These are phyloP conservation scores for Empis livida DNA, from an alignment of 2,888 invertebrate species.

Conservation along the genomic window DNA sequence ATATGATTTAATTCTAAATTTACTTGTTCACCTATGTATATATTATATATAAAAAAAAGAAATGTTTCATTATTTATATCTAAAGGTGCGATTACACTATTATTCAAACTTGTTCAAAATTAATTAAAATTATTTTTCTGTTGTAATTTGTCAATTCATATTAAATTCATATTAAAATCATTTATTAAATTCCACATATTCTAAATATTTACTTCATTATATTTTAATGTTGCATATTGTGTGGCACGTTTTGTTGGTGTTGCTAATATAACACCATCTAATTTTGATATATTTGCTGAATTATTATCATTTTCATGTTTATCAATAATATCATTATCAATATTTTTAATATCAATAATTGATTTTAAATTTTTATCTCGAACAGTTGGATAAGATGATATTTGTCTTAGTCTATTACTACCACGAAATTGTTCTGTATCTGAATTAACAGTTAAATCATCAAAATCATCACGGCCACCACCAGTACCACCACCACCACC, in stretches of 20 bases:
- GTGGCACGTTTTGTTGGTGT: constrained; percentile 34
- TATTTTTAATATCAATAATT: background rate
- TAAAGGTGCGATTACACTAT: too few relatives aligned
- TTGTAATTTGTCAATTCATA: too few relatives aligned
- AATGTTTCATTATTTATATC: too few relatives aligned
- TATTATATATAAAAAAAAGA: too few relatives aligned
- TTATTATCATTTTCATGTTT: constrained; percentile 5
- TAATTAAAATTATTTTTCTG: too few relatives aligned
- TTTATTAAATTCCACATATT: too few relatives aligned
- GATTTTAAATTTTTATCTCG: background rate
- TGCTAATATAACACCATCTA: background rate
- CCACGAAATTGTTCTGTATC: constrained; percentile 9
- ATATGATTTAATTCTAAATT: too few relatives aligned
- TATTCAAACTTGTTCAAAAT: too few relatives aligned
- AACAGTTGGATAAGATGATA: background rate
- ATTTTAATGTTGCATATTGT: constrained; percentile 49
- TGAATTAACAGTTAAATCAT: constrained; percentile 11
- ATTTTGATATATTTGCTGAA: constrained; percentile 3
- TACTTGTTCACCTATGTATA: too few relatives aligned
- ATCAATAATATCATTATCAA: background rate
- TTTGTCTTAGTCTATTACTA: background rate
- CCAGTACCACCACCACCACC: too few relatives aligned
- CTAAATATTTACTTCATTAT: constrained; percentile 43
- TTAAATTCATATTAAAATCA: too few relatives aligned
- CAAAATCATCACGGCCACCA: constrained; percentile 8